A percentile compares a stretch with the other conserved stretches of the same genome.
Conservation (phyloP, 2,113 vertebrate species). For the Terrapene triunguis region DNA sequence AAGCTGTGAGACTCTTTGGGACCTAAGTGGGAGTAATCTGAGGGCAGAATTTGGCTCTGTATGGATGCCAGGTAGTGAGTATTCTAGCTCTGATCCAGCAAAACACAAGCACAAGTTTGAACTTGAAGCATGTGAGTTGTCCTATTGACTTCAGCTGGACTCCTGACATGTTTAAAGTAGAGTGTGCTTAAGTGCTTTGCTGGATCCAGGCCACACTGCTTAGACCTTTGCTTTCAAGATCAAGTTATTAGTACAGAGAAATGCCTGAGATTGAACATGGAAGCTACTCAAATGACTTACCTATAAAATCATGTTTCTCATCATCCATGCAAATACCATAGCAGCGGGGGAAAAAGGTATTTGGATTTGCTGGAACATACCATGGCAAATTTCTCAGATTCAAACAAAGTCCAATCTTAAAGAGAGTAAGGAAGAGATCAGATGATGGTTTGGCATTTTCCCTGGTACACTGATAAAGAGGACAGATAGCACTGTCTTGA, state of each 20-base stretch:
- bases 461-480: background rate
- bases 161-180: background rate
- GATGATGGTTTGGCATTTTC: background rate
- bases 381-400: constrained; percentile 71
- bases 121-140: background rate
- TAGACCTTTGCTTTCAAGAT: background rate
- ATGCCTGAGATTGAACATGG: background rate
- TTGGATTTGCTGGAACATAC: constrained; percentile 55
- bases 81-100: background rate
- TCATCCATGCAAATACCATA: constrained; percentile 57
- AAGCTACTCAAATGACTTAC: constrained; percentile 41
- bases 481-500: background rate
- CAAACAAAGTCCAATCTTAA: constrained; percentile 69
- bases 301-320: constrained; percentile 66
- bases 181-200: background rate
- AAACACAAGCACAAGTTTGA: background rate
- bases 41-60: background rate
- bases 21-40: background rate
- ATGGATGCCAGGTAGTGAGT: background rate
- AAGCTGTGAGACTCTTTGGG: background rate
- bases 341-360: constrained; percentile 66
- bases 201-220: background rate
- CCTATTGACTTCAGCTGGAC: background rate
- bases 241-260: background rate
- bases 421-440: background rate